Evolutionary conservation across 2,113 vertebrate genomes (phyloP).

Genomic region (Xenopus borealis): DNA sequence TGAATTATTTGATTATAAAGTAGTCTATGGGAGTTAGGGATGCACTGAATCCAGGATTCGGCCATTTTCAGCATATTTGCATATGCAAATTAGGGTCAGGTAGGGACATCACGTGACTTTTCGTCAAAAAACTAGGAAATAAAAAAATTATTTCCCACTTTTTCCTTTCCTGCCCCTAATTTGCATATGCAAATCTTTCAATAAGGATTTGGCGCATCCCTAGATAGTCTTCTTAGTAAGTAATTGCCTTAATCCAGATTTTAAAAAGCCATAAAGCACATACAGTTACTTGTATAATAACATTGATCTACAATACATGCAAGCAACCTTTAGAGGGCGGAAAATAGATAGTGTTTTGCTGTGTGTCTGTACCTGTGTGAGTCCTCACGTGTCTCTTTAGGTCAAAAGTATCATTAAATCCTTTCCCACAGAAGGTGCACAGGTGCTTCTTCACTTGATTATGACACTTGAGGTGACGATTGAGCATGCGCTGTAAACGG

Average conservation of each 20-base stretch:
- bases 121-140: too few species aligned
- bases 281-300: not conserved
- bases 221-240: too few species aligned
- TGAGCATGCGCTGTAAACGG: constrained; percentile 77
- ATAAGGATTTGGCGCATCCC: too few species aligned
- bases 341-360: not conserved
- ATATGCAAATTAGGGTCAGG: too few species aligned
- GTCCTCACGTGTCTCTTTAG: constrained; percentile 79
- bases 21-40: too few species aligned
- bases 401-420: constrained; percentile 81
- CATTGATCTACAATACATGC: not conserved
- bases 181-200: too few species aligned
- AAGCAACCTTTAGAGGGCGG: constrained; percentile 9
- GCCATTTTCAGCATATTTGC: too few species aligned
- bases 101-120: too few species aligned
- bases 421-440: constrained; percentile 81
- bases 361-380: constrained; percentile 71
- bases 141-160: too few species aligned
- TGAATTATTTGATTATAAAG: too few species aligned
- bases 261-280: not conserved
- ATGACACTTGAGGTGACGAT: constrained; percentile 80
- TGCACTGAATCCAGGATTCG: too few species aligned
- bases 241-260: not conserved
- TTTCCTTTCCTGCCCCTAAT: too few species aligned
- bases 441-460: constrained; percentile 76